phyloP scores from a whole-genome alignment of 2,113 vertebrate species.

The Scophthalmus maximus region DNA sequence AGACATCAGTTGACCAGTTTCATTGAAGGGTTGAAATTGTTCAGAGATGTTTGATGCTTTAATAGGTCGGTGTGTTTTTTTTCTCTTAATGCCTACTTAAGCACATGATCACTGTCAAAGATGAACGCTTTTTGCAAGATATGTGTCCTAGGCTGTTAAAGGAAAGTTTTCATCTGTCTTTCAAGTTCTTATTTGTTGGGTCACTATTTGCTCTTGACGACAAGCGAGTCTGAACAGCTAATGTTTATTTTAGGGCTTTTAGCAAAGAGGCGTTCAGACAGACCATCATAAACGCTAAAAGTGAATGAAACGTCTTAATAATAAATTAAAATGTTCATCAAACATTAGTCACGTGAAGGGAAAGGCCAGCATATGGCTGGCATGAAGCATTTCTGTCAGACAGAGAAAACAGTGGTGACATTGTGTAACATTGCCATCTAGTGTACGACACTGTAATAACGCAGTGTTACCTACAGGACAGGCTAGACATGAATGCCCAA shows the following conservation, averaged over 20 bases:
- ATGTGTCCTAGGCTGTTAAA: neutral
- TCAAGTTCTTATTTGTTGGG: neutral
- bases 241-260: too few relatives aligned
- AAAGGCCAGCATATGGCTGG: neutral
- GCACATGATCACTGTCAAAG: neutral
- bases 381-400: neutral
- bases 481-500: neutral
- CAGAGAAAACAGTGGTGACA: neutral
- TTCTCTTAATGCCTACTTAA: neutral
- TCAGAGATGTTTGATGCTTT: neutral
- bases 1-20: neutral
- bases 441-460: constrained; percentile 24
- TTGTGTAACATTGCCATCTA: constrained; percentile 60
- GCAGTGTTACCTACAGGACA: neutral
- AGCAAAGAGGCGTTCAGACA: too few relatives aligned
- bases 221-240: too few relatives aligned
- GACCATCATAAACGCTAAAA: too few relatives aligned
- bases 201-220: neutral
- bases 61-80: neutral
- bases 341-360: neutral
- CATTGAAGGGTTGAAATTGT: neutral
- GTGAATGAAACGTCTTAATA: too few relatives aligned
- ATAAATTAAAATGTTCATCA: neutral
- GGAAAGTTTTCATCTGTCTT: neutral
- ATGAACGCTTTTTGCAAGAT: neutral